Evolutionary conservation across 2,888 invertebrate genomes (phyloP).

Genomic region (Tineola bisselliella): DNA sequence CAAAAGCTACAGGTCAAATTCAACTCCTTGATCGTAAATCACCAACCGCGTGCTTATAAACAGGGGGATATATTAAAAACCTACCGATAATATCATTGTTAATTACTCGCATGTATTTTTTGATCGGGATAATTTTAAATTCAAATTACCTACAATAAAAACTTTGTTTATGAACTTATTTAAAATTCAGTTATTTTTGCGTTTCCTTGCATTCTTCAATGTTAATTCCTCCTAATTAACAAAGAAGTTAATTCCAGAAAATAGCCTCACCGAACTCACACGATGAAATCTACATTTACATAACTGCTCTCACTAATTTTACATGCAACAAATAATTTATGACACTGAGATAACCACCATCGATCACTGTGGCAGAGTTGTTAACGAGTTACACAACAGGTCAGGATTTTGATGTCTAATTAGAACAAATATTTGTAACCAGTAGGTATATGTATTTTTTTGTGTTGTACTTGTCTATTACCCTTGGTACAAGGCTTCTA

Average conservation of each 20-base stretch:
- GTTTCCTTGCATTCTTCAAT: not conserved
- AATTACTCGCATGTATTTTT: slow-evolving; percentile 8
- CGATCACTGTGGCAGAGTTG: too few relatives aligned
- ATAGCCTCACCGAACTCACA: too few relatives aligned
- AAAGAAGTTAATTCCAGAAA: too few relatives aligned
- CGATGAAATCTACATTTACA: not conserved
- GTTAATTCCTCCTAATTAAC: too few relatives aligned
- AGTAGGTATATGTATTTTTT: too few relatives aligned
- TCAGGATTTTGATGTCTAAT: too few relatives aligned
- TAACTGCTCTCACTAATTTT: slow-evolving; percentile 11
- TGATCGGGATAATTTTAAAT: not conserved
- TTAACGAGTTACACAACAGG: too few relatives aligned
- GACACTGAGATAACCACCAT: too few relatives aligned
- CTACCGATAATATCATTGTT: not conserved
- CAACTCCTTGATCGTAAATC: not conserved
- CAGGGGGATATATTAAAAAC: slow-evolving; percentile 2
- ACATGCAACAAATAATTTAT: too few relatives aligned
- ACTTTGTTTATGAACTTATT: not conserved
- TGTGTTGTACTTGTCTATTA: too few relatives aligned
- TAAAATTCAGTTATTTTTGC: not conserved
- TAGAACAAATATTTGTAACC: too few relatives aligned
- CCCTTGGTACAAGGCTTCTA: too few relatives aligned
- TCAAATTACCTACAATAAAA: not conserved
- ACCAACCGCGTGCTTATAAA: not conserved
- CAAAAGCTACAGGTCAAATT: not conserved